These are phyloP conservation scores for Caranx ignobilis DNA, from an alignment of 2,113 vertebrate species.

Conservation along the genomic window DNA sequence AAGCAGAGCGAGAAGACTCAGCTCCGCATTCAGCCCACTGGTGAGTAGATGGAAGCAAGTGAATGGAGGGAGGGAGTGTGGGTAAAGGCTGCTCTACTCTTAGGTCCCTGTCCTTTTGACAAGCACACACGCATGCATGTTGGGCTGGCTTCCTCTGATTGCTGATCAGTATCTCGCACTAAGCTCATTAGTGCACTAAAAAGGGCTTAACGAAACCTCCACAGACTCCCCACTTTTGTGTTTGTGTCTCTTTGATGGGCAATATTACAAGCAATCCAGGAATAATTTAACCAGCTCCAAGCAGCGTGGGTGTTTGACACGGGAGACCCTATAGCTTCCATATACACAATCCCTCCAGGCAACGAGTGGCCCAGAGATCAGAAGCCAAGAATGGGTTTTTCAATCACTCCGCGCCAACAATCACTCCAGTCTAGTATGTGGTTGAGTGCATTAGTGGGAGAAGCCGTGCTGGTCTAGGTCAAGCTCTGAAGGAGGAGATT, in stretches of 20 bases:
- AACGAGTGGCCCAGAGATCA: constrained; percentile 52
- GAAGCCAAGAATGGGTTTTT: constrained; percentile 32
- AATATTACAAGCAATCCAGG: constrained; percentile 65
- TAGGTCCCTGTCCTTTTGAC: constrained; percentile 52
- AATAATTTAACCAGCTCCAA: constrained; percentile 53
- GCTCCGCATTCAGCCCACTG: constrained; percentile 94
- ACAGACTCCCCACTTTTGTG: constrained; percentile 68
- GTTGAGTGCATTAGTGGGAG: constrained; percentile 21
- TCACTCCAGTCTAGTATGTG: constrained; percentile 12
- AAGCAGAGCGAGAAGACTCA: constrained; percentile 92
- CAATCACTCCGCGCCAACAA: constrained; percentile 11
- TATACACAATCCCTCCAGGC: constrained; percentile 41
- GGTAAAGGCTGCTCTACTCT: constrained; percentile 32
- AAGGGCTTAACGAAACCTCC: constrained; percentile 76
- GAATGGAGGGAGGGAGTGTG: neutral
- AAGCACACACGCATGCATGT: constrained; percentile 50
- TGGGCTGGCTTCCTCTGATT: constrained; percentile 68
- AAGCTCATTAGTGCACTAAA: constrained; percentile 80
- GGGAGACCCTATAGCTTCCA: constrained; percentile 37
- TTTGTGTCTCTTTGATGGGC: constrained; percentile 67
- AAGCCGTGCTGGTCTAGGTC: neutral
- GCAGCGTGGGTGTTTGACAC: constrained; percentile 41
- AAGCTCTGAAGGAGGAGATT: constrained; percentile 37
- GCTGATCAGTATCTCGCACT: constrained; percentile 73
- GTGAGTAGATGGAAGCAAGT: constrained; percentile 75